These are phyloP conservation scores for Chiridota heheva DNA, from an alignment of 35 echinoderm and acorn worm species.

Conservation along the genomic window DNA sequence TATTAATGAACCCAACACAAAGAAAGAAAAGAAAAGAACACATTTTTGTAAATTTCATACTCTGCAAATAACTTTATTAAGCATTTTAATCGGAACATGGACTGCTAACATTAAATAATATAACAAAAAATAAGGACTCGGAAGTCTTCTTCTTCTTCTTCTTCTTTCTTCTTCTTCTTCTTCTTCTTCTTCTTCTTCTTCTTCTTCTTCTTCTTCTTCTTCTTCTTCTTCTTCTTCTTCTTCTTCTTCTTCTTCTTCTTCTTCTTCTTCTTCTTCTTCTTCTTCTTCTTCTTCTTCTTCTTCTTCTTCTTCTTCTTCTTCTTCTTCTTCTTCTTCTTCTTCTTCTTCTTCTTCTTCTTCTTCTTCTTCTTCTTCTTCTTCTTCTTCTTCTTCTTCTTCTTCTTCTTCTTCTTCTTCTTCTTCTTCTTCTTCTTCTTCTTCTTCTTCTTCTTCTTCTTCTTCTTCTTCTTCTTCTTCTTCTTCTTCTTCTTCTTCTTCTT, in stretches of 20 bases:
- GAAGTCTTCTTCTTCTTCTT: background rate
- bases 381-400: background rate
- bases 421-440: constrained; percentile 9
- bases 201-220: constrained; percentile 8
- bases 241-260: constrained; percentile 9
- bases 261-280: constrained; percentile 2
- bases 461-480: constrained; percentile 5
- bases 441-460: constrained; percentile 8
- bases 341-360: background rate
- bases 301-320: constrained; percentile 2
- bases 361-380: background rate
- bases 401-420: constrained; percentile 4
- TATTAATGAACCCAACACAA: too few species aligned
- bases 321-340: constrained; percentile 8
- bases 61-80: too few species aligned
- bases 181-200: constrained; percentile 9
- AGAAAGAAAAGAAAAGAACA: too few species aligned
- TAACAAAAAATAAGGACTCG: background rate
- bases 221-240: background rate
- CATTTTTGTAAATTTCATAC: too few species aligned
- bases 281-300: constrained; percentile 8
- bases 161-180: background rate
- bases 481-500: constrained; percentile 2
- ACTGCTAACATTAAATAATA: background rate
- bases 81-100: too few species aligned